Percentiles rank a stretch among this genome's conserved stretches.
These are phyloP conservation scores for Rhynchophorus ferrugineus DNA, from an alignment of 1,140 invertebrate genomes.

Conservation along the genomic window DNA sequence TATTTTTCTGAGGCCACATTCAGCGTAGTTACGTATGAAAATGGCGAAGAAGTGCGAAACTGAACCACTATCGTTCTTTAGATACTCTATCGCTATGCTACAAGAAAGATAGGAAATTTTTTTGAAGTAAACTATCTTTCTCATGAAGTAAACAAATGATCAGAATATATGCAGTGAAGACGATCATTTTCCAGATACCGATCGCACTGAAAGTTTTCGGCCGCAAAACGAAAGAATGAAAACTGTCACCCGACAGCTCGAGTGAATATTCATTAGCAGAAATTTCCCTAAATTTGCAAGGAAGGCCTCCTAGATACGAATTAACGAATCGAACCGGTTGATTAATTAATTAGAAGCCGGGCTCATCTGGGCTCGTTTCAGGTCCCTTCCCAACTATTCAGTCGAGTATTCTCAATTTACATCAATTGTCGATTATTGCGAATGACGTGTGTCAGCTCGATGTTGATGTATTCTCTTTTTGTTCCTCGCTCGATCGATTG, in stretches of 20 bases:
- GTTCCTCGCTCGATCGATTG: not conserved
- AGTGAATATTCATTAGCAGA: slow-evolving; percentile 36
- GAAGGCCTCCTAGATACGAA: slow-evolving; percentile 31
- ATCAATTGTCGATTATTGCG: slow-evolving; percentile 28
- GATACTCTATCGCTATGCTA: too few species aligned
- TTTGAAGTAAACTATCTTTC: too few species aligned
- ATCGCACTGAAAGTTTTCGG: too few species aligned
- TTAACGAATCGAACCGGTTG: slow-evolving; percentile 40
- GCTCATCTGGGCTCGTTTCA: slow-evolving; percentile 33
- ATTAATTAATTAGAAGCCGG: slow-evolving; percentile 41
- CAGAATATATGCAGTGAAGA: too few species aligned
- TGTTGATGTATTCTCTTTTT: slow-evolving; percentile 7
- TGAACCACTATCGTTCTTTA: too few species aligned
- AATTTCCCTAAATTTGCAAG: slow-evolving; percentile 38
- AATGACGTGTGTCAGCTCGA: slow-evolving; percentile 6
- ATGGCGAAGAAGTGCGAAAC: too few species aligned
- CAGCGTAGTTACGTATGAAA: too few species aligned
- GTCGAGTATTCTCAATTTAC: slow-evolving; percentile 34
- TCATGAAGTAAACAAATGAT: too few species aligned
- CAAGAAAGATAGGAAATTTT: too few species aligned
- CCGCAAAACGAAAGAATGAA: slow-evolving; percentile 17
- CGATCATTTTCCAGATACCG: too few species aligned
- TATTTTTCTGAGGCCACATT: too few species aligned
- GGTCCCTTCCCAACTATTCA: slow-evolving; percentile 24
- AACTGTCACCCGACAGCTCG: slow-evolving; percentile 14